Conservation (phyloP, 2,888 invertebrate genomes). For the Yponomeuta malinellus region DNA sequence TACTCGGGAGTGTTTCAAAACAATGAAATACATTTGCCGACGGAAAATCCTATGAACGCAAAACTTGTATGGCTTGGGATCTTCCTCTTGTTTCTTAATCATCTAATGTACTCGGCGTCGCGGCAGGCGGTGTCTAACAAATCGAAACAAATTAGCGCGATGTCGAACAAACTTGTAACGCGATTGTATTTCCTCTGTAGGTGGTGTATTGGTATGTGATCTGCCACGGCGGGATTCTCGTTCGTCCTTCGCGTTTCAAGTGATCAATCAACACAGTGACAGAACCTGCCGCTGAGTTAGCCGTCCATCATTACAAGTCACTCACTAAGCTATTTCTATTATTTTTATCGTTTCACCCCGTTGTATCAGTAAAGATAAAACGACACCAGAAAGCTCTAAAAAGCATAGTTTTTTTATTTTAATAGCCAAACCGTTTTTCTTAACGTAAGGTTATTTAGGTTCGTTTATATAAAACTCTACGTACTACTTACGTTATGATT, state of each 20-base stretch:
- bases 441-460: too few species aligned
- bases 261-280: background rate
- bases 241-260: background rate
- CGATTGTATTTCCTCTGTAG: background rate
- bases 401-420: background rate
- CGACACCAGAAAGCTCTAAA: too few species aligned
- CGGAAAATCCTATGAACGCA: background rate
- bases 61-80: background rate
- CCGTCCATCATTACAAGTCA: background rate
- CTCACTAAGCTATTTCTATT: background rate
- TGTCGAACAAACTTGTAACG: slow-evolving; percentile 43
- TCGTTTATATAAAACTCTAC: too few species aligned
- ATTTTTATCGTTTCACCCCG: slow-evolving; percentile 2
- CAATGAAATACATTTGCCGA: background rate
- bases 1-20: background rate
- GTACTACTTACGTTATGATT: too few species aligned
- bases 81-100: slow-evolving; percentile 11
- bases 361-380: background rate
- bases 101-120: slow-evolving; percentile 13
- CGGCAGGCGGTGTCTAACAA: slow-evolving; percentile 41
- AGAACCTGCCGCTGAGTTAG: background rate
- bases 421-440: background rate
- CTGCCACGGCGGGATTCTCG: background rate
- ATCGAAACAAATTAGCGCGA: slow-evolving; percentile 60
- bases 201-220: background rate